Evolutionary conservation across 1,140 invertebrate genomes (phyloP).

Genomic region (Polypedilum vanderplanki): DNA sequence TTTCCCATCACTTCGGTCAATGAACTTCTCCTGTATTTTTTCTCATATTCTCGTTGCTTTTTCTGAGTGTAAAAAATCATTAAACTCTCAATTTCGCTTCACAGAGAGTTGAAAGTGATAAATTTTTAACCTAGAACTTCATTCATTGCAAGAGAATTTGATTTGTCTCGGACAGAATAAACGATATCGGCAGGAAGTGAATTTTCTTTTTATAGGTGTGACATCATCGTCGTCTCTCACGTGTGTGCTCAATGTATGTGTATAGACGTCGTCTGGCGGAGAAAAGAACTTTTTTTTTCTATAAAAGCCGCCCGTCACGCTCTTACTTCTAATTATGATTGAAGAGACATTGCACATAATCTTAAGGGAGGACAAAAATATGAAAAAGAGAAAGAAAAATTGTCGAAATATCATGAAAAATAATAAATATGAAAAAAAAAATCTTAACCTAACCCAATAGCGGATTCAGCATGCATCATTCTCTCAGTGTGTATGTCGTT

Average conservation of each 20-base stretch:
- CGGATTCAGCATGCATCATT: conserved; percentile 19
- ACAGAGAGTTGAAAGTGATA: neutral
- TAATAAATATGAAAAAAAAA: neutral
- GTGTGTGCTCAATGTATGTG: no score
- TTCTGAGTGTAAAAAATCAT: neutral
- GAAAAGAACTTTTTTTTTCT: no score
- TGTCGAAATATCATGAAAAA: neutral
- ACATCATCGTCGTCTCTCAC: no score
- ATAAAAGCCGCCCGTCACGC: no score
- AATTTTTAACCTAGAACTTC: conserved; percentile 17
- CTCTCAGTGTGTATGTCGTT: neutral
- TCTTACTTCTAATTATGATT: no score
- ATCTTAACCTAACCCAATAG: neutral
- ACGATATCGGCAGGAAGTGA: neutral
- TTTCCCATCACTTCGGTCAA: conserved; percentile 21
- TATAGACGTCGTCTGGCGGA: no score
- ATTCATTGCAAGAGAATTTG: neutral
- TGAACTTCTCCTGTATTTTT: conserved; percentile 4
- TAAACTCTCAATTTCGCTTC: conserved; percentile 28
- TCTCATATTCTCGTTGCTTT: neutral
- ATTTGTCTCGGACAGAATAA: neutral
- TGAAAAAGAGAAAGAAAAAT: neutral
- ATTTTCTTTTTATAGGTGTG: neutral
- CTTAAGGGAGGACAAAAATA: neutral
- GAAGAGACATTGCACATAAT: neutral